Evolutionary conservation across 2,888 invertebrate genomes (phyloP).

Genomic region (Liodrosophila aerea): DNA sequence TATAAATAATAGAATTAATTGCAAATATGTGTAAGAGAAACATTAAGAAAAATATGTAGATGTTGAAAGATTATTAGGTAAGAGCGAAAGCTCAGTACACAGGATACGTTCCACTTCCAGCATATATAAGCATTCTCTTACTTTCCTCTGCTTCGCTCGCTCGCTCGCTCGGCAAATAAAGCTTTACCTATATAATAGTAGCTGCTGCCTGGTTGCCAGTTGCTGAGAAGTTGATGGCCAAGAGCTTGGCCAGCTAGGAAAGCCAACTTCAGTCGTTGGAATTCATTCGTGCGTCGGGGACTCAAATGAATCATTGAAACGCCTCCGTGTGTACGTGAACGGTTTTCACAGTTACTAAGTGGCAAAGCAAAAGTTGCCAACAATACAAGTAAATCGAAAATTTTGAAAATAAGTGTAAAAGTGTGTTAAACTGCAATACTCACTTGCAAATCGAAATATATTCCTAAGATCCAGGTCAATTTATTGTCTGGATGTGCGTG

Average conservation of each 20-base stretch:
- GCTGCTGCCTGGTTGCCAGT: slow-evolving; percentile 13
- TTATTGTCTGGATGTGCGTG: too few species aligned
- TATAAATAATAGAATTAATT: too few species aligned
- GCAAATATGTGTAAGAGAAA: too few species aligned
- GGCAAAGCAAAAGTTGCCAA: too few species aligned
- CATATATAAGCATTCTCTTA: not conserved
- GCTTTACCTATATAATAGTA: slow-evolving; percentile 55
- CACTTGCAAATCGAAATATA: too few species aligned
- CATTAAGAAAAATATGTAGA: too few species aligned
- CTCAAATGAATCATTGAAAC: slow-evolving; percentile 47
- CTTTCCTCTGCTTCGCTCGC: not conserved
- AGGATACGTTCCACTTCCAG: slow-evolving; percentile 67
- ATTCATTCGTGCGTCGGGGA: slow-evolving; percentile 79
- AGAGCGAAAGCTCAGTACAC: slow-evolving; percentile 28
- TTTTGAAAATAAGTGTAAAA: too few species aligned
- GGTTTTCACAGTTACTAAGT: slow-evolving; percentile 1
- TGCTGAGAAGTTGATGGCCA: slow-evolving; percentile 19
- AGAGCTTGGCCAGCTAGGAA: slow-evolving; percentile 43
- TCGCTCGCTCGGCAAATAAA: slow-evolving; percentile 11
- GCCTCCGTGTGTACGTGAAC: slow-evolving; percentile 7
- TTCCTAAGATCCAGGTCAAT: too few species aligned
- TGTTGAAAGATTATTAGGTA: not conserved
- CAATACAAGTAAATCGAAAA: too few species aligned
- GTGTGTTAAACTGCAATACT: too few species aligned
- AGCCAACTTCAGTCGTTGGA: slow-evolving; percentile 78